These are phyloP conservation scores for Thaumatotibia leucotreta DNA, from an alignment of 1,140 invertebrate species.

Conservation along the genomic window DNA sequence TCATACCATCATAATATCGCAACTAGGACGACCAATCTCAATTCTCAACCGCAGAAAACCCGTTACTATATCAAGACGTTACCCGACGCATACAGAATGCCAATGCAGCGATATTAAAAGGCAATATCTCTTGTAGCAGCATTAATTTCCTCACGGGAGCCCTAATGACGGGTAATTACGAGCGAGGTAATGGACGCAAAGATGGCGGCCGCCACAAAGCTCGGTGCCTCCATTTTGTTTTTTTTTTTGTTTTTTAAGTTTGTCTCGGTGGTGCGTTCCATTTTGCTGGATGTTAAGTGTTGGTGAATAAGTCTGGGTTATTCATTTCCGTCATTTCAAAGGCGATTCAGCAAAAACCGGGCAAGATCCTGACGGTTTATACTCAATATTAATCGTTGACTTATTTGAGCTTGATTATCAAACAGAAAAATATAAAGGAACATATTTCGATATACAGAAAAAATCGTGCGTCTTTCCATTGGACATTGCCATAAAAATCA, in stretches of 20 bases:
- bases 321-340: too few species aligned
- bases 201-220: conserved; percentile 60
- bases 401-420: too few species aligned
- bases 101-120: conserved; percentile 54
- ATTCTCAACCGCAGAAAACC: neutral
- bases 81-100: conserved; percentile 20
- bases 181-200: conserved; percentile 53
- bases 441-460: too few species aligned
- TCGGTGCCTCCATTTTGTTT: conserved; percentile 56
- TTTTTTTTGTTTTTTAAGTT: conserved; percentile 36
- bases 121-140: conserved; percentile 43
- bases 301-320: too few species aligned
- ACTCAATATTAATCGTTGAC: too few species aligned
- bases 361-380: too few species aligned
- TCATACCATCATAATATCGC: too few species aligned
- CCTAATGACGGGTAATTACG: conserved; percentile 68
- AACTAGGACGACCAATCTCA: too few species aligned
- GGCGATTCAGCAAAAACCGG: too few species aligned
- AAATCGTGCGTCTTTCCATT: too few species aligned
- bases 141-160: conserved; percentile 46
- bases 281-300: conserved; percentile 19
- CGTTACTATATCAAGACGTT: conserved; percentile 6
- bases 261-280: conserved; percentile 27
- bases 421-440: too few species aligned
- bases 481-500: too few species aligned